Base-by-base conservation (phyloP, 2,888 invertebrate genomes). In the Thereva nobilitata region DNA sequence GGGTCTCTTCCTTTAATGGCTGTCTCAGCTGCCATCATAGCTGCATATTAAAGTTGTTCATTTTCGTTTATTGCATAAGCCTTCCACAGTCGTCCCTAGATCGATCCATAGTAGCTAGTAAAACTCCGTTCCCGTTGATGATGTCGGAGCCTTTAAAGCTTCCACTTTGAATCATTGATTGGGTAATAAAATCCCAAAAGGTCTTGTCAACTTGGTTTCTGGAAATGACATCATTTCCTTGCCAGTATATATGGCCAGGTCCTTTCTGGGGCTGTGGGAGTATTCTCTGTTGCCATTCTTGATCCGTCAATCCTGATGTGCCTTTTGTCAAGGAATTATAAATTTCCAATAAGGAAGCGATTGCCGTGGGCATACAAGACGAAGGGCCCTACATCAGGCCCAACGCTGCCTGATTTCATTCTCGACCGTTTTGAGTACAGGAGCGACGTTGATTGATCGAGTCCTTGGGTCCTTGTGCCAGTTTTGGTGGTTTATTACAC, bases 401-500 rank as follows among this genome's bases (percentile, higher is more conserved):
- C 53, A 10, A 2, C n/a, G 44, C 44, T 44, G 8, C 8, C n/a
- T 44, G 8, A n/a, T 9, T 44, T 9, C 8, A 8, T 38, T 47
- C 10, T 23, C 9, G 10, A 10, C 23, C 35, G 10, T 53, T 53
- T 53, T 53, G 38, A 53, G 53, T n/a, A 53, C 37, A 38, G 34
- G 37, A 38, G 38, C 38, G 53, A 53, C 53, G 53, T 53, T 53
- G 53, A 53, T 53, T 53, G 53, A 53, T 53, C 38, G 53, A 38
- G 10, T 53, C 53, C 53, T 53, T 35, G 53, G 23, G 23, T 23
- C 23, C 23, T 23, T 23, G 23, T 23, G 23, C 23, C 23, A 23
- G 23, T 23, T 23, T 23, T 2, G 23, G 23, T 23, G 23, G 23
- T 23, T 23, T 23, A 23, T 23, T 23, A 23, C 23, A 23, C 23